Base-by-base conservation (phyloP, 2,113 vertebrate species). In the Prietella phreatophila region DNA sequence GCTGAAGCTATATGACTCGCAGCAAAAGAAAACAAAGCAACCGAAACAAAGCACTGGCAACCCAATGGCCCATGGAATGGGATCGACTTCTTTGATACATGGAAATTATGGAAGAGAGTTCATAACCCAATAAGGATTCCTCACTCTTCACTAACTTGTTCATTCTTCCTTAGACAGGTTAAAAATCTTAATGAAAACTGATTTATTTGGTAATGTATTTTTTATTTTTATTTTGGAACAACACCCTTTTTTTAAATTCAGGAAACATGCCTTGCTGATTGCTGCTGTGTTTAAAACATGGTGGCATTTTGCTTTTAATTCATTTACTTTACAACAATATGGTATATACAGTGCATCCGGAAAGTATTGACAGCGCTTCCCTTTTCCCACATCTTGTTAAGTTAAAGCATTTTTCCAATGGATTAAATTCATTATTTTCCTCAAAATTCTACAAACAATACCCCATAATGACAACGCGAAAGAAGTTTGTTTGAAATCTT, bases 21-120 rank as follows among this genome's bases (percentile, higher is more conserved):
- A 75, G 53, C 75, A 82, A 50, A 36, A 71, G 61, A 81, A 86
- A 87, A 63, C 22, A 11, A 53, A 33, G 75, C 88, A 92, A 86
- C 42, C 42, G 5, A 86, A 87, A 63, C 22, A 11, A 53, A 33
- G 75, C 88, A 92, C 91, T 89, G 84, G 89, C 5, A 53, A 89
- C 55, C 67, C 83, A 55, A 80, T 63, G 79, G 86, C 56, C 55
- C 55, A 33, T 88, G 80, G 88, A 93, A 89, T 84, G 39, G 80
- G 56, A 63, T 78, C 27, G 39, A 73, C 56, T 89, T 63, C 75
- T 61, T 83, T 85, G 61, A 80, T 76, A 83, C 11, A 4, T 58
- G 19, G 42, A 0, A 19, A n/a, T 84, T 90, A 86, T 89, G 22
- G 81, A 85, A 76, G 56, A 25, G 83, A 88, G 71, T 83, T 86